Base-by-base conservation (phyloP, 1,140 invertebrate species). In the Drosophila simulans region DNA sequence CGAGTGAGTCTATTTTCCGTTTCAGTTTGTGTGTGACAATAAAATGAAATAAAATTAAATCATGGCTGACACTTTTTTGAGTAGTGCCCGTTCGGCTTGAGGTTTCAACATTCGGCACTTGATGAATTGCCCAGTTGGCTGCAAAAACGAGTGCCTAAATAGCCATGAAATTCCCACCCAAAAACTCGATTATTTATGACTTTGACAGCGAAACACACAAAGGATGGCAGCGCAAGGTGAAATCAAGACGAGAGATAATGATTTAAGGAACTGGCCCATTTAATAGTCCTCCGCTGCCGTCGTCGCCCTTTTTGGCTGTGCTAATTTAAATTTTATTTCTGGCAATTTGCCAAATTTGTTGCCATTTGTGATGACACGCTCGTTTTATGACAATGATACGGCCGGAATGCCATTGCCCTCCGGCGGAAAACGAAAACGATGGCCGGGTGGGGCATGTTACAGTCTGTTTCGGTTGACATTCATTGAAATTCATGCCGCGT, bases 311-410 rank as follows among this genome's bases (percentile, higher is more conserved):
- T 45, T 31, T 25, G 42, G 71, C 64, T 84, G 84, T 84, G 84
- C 85, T 89, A 89, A 89, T 89, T 89, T 89, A 89, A 84, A 89
- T 89, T 89, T 89, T 89, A 89, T 89, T 89, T 90, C 77, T 79
- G 80, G 84, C 84, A 89, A 89, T 89, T 89, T 89, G 85, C 59
- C 63, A 88, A 89, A 89, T 88, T 88, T 84, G 84, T 88, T 88
- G 84, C 84, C 80, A 80, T 89, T 89, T 89, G 80, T 75, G 84
- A 90, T 84, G 84, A 84, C 84, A 78, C 80, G 84, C 84, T 84
- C 77, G 53, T 89, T 88, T 88, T 89, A 89, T 84, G 76, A 64
- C 84, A 77, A 73, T 89, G 76, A 88, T 89, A 83, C 68, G 76
- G 35, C 59, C 64, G 60, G 49, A 56, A 40, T 34, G 43, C 13